A percentile compares a stretch with the other conserved stretches of the same genome.
Evolutionary conservation across 2,113 vertebrate species (phyloP).

Genomic region (Chlorocebus sabaeus): DNA sequence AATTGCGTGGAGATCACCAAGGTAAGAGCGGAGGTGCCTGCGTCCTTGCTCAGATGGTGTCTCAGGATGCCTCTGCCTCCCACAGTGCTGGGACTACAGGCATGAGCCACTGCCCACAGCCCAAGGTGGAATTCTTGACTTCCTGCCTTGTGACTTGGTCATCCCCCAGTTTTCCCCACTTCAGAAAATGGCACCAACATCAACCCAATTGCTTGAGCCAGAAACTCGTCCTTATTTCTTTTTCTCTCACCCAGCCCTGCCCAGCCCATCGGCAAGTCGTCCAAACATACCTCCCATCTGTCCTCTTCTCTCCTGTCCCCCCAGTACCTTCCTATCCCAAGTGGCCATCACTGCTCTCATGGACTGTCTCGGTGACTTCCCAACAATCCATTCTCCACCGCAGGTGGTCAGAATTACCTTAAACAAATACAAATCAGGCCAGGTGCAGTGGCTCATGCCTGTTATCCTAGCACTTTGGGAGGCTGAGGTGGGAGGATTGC

Average conservation of each 20-base stretch:
- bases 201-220: background rate
- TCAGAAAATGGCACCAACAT: background rate
- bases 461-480: background rate
- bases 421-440: no score
- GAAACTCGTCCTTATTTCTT: rapidly evolving
- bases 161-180: background rate
- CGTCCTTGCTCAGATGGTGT: rapidly evolving
- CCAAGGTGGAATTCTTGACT: background rate
- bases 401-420: no score
- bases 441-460: background rate
- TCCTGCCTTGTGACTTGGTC: rapidly evolving
- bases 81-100: no score
- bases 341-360: background rate
- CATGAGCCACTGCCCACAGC: no score
- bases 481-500: background rate
- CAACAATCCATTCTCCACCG: rapidly evolving
- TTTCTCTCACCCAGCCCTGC: rapidly evolving
- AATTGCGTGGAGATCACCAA: conserved; percentile 91
- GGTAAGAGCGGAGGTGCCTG: conserved; percentile 76
- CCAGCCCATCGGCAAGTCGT: rapidly evolving
- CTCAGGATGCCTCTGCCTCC: background rate
- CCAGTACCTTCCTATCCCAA: rapidly evolving
- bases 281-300: background rate
- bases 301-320: background rate
- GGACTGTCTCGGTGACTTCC: rapidly evolving